A percentile compares a stretch with the other conserved stretches of the same genome.
These are phyloP conservation scores for Lacerta viridis DNA, from an alignment of 2,797 vertebrate genomes.

Conservation along the genomic window DNA sequence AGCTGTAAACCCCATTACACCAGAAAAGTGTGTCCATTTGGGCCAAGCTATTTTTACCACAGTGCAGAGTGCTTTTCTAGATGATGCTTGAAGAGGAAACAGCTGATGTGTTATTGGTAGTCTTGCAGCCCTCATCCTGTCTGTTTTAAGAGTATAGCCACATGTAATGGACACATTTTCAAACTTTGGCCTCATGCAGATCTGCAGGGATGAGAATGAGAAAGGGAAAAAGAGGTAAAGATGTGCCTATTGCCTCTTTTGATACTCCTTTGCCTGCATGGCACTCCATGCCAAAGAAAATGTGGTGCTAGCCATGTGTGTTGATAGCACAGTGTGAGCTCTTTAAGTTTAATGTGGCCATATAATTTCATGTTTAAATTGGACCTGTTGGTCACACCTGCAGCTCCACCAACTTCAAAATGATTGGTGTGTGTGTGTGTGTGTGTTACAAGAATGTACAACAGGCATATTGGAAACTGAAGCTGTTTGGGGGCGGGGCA, in stretches of 20 bases:
- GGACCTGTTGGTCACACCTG: background rate
- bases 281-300: background rate
- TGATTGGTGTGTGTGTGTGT: background rate
- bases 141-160: background rate
- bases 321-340: background rate
- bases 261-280: background rate
- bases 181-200: background rate
- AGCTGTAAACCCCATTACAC: too few relatives aligned
- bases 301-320: background rate
- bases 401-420: background rate
- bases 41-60: background rate
- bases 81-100: background rate
- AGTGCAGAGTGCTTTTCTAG: background rate
- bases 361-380: constrained; percentile 1
- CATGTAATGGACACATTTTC: background rate
- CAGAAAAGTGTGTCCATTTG: background rate
- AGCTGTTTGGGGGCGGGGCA: too few relatives aligned
- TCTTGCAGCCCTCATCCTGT: background rate
- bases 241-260: background rate
- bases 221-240: background rate
- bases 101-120: background rate
- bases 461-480: background rate
- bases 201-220: background rate
- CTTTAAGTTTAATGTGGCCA: too few relatives aligned
- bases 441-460: background rate